Evolutionary conservation across 2,888 invertebrate species (phyloP), one percentile per base, ranked within the genome.

Genomic region (Erebia aethiops): DNA sequence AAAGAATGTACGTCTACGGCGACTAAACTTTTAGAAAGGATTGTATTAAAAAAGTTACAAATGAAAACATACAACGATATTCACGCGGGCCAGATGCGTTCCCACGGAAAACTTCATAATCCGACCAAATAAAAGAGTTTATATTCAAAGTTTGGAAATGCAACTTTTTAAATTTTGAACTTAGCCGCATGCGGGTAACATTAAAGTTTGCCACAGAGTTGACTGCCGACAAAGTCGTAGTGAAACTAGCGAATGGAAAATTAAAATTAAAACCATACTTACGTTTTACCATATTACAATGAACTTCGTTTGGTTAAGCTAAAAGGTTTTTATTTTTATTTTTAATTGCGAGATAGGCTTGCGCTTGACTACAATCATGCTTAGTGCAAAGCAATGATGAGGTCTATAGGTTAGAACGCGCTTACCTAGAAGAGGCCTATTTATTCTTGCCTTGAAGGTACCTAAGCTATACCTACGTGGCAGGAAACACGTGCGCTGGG

Each of bases 151-250:
- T 69, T 66, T 46, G 66, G 57, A 64, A 26, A 58, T 52, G 54
- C n/a, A 69, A 71, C 61, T 69, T 71, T 71, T 70, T 70, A 66
- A 70, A 70, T 70, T 66, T 66, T 54, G 52, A 70, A 64, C 61
- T 65, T 61, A 43, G 58, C 64, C 69, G 58, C 58, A 64, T 41
- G 63, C 69, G 58, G 56, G 63, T 49, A 64, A 64, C 58, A 64
- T 64, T 49, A 69, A 69, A 64, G 56, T 69, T 69, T 57, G 51
- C 26, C 49, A 61, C 63, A 62, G 21, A 18, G 62, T 63, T 16
- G 14, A 64, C 64, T 41, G 52, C 46, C 49, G 56, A 57, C 54
- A 35, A 26, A 58, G 41, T 60, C 8, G 16, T 7, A 62, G 62
- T 62, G 46, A 62, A 62, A 62, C 62, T 62, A 21, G 18, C 8